Base-by-base conservation (phyloP, 2,113 vertebrate species). In the Aviceda subcristata region DNA sequence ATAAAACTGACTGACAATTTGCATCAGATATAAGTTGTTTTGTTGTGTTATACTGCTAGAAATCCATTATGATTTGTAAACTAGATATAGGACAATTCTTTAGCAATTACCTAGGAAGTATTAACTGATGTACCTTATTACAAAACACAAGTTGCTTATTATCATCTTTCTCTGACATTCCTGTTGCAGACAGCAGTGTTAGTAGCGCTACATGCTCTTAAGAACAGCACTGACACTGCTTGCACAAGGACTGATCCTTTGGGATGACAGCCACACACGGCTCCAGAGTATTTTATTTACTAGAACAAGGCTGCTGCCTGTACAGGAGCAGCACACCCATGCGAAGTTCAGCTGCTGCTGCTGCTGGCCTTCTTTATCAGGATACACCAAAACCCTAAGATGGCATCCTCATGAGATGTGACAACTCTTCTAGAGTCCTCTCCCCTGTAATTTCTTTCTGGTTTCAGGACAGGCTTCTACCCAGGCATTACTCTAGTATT, bases 131-230 rank as follows among this genome's bases (percentile, higher is more conserved):
- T 7, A 14, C 38, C 7, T 21, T 34, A 7, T 30, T 6, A 46
- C 63, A 64, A 27, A 67, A 18, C 57, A 50, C 15, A 30, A 4
- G 21, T 3, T 45, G 24, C 34, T 38, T 8, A 51, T 46, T 12
- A 11, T 9, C 34, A 6, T n/a, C 39, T 6, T 30, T 3, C 76
- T 39, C 72, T 39, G 19, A 4, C 30, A 5, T 2, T 30, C 15
- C 69, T 29, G 26, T 7, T 34, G 15, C 36, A 16, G 76, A n/a
- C 64, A 68, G 48, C 56, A 27, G 71, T 1, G 7, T 12, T 9
- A 48, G 66, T 0, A 41, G 50, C 26, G 7, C 11, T 1, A 3
- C 0, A 4, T 3, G 30, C 36, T 76, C 53, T 3, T 3, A 3
- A 7, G 45, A 29, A 11, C 68, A 8, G 32, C 36, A 2, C 30